Evolutionary conservation across 2,113 vertebrate genomes (phyloP), one percentile per base, ranked within the genome.

Genomic region (Vimba vimba): DNA sequence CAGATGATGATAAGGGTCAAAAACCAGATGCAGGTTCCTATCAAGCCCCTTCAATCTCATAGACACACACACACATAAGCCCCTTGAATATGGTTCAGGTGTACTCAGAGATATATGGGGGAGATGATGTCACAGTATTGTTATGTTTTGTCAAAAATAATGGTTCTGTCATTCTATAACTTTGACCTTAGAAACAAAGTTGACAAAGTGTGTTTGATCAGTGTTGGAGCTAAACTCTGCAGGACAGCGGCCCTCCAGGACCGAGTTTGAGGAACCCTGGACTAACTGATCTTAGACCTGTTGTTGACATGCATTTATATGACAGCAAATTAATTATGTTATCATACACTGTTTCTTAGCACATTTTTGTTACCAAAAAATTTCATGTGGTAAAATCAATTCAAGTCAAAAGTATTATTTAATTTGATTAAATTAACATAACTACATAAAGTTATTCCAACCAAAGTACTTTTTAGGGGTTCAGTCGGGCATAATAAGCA

Each of bases 1-100:
- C 90, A 82, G 85, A 93, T 93, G 83, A 89, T 91, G 92, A 92
- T 93, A 91, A 90, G 88, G 91, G 92, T 92, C 88, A 88, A 87
- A 85, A 85, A 89, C 84, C 92, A 94, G 87, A 89, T 86, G 84
- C 87, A 87, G 87, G 85, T 87, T 87, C 62, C 85, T 90, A 88
- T 87, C 85, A 85, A 66, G 45, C 45, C 68, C 62, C 76, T 59
- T 85, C 30, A 64, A 60, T 85, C 52, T 47, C 50, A 52, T 7
- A 82, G 45, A 68, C 4, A 66, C 43, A 55, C 69, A 82, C 75
- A 78, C 36, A 64, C 50, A 60, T 6, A 82, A 25, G 33, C 39
- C 47, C 30, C 47, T 15, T 4, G 11, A 69, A 74, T 10, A 68
- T 8, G n/a, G 25, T 36, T 64, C 19, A 82, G 68, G 84, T 85